Evolutionary conservation across 2,113 vertebrate genomes (phyloP), one percentile per base, ranked within the genome.

Genomic region (Todiramphus chloris): DNA sequence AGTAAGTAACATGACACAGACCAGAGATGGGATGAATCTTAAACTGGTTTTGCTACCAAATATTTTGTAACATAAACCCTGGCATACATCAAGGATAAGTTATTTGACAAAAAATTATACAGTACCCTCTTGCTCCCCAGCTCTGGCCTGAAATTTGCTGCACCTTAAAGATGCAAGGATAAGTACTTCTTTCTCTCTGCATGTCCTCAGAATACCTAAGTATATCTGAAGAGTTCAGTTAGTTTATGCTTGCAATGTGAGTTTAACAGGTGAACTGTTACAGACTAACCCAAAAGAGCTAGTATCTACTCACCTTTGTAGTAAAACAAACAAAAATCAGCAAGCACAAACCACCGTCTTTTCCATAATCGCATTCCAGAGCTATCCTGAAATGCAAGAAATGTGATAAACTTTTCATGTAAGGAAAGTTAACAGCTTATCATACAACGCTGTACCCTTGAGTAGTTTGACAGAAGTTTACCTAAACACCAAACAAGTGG

Each of bases 291-390:
- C 41, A 41, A 37, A 75, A 12, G 13, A 77, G 27, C 37, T 14
- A 19, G 5, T 30, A 66, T 30, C 53, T 37, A 98, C 99, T 99
- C 98, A 99, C 99, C 99, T 99, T 99, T 99, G 97, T 99, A 99
- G 97, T 99, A 99, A 98, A 99, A 99, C 95, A 99, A 98, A 97
- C 99, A 99, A 98, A 98, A 99, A 98, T 99, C 99, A 30, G 99
- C 98, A 87, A 99, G 98, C 97, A 99, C 99, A 97, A 99, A 99
- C 99, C 99, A 99, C 80, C 99, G 98, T 82, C 99, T 98, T 94
- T 99, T 99, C 99, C 99, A 99, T 37, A 99, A 98, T 60, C 99
- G 98, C 99, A 99, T 99, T 92, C 99, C 99, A 95, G 99, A 99
- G 96, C 99, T 99, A 98, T 99, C 99, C 99, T 99, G 97, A 98